Percentiles rank a stretch among this genome's conserved stretches.
Conservation (phyloP, 2,888 invertebrate species). For the Tenthredo amoena region DNA sequence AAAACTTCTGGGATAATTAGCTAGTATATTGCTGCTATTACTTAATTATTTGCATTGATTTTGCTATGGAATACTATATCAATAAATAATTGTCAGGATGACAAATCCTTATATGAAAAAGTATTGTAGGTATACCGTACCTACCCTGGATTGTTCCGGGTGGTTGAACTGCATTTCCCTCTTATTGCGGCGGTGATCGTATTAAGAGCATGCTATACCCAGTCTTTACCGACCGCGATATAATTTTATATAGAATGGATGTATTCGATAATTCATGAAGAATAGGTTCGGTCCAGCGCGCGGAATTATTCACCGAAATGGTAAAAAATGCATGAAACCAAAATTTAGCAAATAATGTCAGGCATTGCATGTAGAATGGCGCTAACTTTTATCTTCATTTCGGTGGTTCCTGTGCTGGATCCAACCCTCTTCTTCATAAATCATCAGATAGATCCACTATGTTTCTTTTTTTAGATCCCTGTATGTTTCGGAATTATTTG, state of each 20-base stretch:
- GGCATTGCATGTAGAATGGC: not conserved
- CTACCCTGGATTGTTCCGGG: not conserved
- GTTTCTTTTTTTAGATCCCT: too few species aligned
- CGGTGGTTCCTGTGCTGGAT: not conserved
- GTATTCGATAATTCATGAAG: too few species aligned
- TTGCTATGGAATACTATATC: not conserved
- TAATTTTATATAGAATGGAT: not conserved
- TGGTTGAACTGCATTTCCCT: not conserved
- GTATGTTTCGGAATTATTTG: not conserved
- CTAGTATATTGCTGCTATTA: not conserved
- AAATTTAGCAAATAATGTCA: not conserved
- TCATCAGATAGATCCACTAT: not conserved
- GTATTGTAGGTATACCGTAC: not conserved
- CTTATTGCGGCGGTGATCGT: too few species aligned
- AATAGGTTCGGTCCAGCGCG: too few species aligned
- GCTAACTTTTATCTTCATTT: not conserved
- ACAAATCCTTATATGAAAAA: not conserved
- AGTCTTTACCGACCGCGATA: not conserved
- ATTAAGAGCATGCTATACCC: too few species aligned
- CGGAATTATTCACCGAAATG: too few species aligned
- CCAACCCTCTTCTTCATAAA: not conserved
- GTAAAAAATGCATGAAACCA: too few species aligned
- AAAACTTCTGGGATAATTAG: not conserved
- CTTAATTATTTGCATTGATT: not conserved
- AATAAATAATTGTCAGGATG: not conserved